Conservation (phyloP, 2,888 invertebrate species). For the Leucoma salicis region DNA sequence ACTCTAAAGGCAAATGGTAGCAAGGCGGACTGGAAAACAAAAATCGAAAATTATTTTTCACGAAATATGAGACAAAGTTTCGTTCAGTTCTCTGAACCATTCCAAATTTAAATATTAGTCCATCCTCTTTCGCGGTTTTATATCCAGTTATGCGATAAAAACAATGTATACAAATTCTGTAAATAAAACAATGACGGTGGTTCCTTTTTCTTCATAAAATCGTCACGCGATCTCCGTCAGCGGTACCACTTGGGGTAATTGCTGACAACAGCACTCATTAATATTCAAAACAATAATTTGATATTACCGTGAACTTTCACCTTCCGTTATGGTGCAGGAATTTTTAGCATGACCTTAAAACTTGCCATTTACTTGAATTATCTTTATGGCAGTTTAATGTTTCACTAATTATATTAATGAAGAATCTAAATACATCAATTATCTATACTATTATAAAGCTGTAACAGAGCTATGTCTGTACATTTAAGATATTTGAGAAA, state of each 20-base stretch:
- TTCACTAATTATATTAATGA: no score
- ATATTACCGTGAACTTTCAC: slow-evolving; percentile 69
- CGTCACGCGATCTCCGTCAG: slow-evolving; percentile 56
- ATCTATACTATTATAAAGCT: no score
- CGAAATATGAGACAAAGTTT: no score
- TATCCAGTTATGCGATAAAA: slow-evolving; percentile 24
- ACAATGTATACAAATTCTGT: slow-evolving; percentile 42
- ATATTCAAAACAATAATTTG: slow-evolving; percentile 66
- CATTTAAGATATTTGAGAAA: no score
- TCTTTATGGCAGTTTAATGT: no score
- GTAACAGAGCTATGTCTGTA: no score
- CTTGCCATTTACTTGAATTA: slow-evolving; percentile 23
- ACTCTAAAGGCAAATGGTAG: slow-evolving; percentile 91
- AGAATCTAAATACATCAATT: no score
- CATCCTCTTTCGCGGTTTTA: slow-evolving; percentile 12
- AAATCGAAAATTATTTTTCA: not conserved
- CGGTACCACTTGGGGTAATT: slow-evolving; percentile 75
- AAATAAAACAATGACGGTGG: slow-evolving; percentile 44
- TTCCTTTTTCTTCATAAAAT: slow-evolving; percentile 52
- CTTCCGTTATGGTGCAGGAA: slow-evolving; percentile 48
- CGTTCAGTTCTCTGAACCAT: no score
- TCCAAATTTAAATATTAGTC: slow-evolving; percentile 20
- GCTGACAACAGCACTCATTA: slow-evolving; percentile 57
- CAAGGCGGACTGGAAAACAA: slow-evolving; percentile 85
- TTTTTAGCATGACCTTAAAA: slow-evolving; percentile 54